Conservation (phyloP, 30 jellyfish, hydroid and myxozoan genomes). For the Hydractinia symbiolongicarpus region DNA sequence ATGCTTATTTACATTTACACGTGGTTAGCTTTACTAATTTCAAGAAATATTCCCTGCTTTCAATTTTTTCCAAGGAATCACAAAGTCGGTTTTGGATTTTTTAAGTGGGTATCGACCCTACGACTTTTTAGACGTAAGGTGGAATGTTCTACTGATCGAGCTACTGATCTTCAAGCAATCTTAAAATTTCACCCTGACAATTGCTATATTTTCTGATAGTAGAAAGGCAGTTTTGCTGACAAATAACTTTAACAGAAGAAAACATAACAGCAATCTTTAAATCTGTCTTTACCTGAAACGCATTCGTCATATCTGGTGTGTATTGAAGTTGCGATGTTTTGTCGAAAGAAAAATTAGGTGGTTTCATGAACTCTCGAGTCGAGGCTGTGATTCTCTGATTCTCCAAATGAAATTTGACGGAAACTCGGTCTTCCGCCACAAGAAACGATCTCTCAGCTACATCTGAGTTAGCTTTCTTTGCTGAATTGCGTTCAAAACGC, state of each 20-base stretch:
- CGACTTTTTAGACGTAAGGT: no score
- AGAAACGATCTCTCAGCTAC: conserved; percentile 63
- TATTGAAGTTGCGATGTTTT: conserved; percentile 70
- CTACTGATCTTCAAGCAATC: no score
- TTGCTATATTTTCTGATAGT: background rate
- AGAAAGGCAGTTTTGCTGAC: background rate
- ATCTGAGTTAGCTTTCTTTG: conserved; percentile 51
- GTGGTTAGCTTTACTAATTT: no score
- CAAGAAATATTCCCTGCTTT: no score
- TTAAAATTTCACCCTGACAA: no score
- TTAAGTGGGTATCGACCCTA: no score
- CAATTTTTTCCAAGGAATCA: no score
- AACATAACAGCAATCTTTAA: background rate
- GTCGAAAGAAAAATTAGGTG: conserved; percentile 66
- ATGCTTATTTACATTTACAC: no score
- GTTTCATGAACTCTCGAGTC: conserved; percentile 80
- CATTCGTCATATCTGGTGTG: conserved; percentile 60
- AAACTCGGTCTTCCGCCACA: conserved; percentile 67
- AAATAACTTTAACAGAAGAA: background rate
- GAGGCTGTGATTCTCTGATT: conserved; percentile 64
- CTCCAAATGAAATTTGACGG: conserved; percentile 55
- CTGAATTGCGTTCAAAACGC: conserved; percentile 42
- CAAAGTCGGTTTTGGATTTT: no score
- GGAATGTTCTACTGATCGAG: no score
- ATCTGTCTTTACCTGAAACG: conserved; percentile 48